phyloP scores from a whole-genome alignment of 2,888 invertebrate genomes.

The Drosophila antonietae region DNA sequence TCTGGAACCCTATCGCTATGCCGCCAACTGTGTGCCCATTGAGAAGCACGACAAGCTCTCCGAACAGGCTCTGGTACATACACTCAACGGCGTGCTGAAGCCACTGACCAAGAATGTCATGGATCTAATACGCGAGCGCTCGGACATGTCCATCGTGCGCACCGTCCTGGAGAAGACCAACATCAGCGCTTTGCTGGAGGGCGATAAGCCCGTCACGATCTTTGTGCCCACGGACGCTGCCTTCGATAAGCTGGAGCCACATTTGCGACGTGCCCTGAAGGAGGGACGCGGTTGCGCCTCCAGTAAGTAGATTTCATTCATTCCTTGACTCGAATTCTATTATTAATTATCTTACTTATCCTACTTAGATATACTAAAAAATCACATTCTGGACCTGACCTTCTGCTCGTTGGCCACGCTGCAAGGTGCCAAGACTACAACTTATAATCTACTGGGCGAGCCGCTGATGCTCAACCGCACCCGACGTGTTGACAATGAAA shows the following conservation, averaged over 20 bases:
- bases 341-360: neutral
- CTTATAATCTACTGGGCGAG: conserved; percentile 84
- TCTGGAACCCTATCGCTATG: conserved; percentile 83
- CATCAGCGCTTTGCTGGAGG: conserved; percentile 86
- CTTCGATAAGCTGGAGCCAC: conserved; percentile 87
- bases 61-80: conserved; percentile 88
- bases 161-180: conserved; percentile 86
- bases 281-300: conserved; percentile 87
- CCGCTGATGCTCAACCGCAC: conserved; percentile 83
- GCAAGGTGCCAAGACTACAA: conserved; percentile 83
- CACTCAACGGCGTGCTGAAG: conserved; percentile 87
- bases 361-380: conserved; percentile 87
- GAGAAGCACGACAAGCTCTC: conserved; percentile 87
- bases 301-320: conserved; percentile 85
- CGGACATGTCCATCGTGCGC: conserved; percentile 87
- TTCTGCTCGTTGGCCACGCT: conserved; percentile 88
- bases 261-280: conserved; percentile 85
- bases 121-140: conserved; percentile 86
- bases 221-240: conserved; percentile 89
- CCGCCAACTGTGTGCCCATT: conserved; percentile 89
- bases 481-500: conserved; percentile 85
- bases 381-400: conserved; percentile 88
- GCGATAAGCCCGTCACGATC: conserved; percentile 86
- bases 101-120: conserved; percentile 86
- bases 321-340: neutral